These are phyloP conservation scores for Trichoplusia ni DNA, from an alignment of 1,140 invertebrate genomes.

Conservation along the genomic window DNA sequence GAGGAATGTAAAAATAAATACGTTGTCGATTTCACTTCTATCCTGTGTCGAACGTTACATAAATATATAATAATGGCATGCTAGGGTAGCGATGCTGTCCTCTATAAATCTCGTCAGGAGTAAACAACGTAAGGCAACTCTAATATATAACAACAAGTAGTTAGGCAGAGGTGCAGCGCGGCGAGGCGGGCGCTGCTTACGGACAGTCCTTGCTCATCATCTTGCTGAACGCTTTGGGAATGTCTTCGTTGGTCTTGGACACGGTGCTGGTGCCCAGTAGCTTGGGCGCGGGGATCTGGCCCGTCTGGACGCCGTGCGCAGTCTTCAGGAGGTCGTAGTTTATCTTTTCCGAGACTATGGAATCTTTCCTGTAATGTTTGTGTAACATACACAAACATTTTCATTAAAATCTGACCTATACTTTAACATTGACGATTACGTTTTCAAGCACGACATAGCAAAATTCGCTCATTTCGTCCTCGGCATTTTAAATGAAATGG, in stretches of 20 bases:
- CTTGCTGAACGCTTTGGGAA: slow-evolving; percentile 87
- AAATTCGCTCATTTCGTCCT: too few relatives aligned
- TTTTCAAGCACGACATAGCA: too few relatives aligned
- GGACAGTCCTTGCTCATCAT: slow-evolving; percentile 77
- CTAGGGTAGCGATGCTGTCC: background rate
- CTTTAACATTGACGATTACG: too few relatives aligned
- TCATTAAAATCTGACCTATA: background rate
- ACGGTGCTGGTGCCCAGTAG: slow-evolving; percentile 86
- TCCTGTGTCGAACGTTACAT: slow-evolving; percentile 18
- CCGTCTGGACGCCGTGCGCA: slow-evolving; percentile 88
- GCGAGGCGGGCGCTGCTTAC: slow-evolving; percentile 39
- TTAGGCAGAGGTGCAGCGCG: slow-evolving; percentile 14
- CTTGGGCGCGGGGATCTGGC: slow-evolving; percentile 87
- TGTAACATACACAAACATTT: background rate
- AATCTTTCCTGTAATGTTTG: slow-evolving; percentile 87
- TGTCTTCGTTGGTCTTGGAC: slow-evolving; percentile 90
- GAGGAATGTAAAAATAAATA: slow-evolving; percentile 22
- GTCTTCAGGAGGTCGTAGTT: slow-evolving; percentile 96
- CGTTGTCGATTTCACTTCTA: slow-evolving; percentile 8
- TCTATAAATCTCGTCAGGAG: slow-evolving; percentile 17
- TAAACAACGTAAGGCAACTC: slow-evolving; percentile 22
- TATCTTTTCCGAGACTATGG: slow-evolving; percentile 92
- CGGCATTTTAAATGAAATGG: too few relatives aligned
- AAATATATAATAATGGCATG: background rate
- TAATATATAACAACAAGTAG: slow-evolving; percentile 15